These are phyloP conservation scores for Dallia pectoralis DNA, from an alignment of 2,797 vertebrate genomes.

Conservation along the genomic window DNA sequence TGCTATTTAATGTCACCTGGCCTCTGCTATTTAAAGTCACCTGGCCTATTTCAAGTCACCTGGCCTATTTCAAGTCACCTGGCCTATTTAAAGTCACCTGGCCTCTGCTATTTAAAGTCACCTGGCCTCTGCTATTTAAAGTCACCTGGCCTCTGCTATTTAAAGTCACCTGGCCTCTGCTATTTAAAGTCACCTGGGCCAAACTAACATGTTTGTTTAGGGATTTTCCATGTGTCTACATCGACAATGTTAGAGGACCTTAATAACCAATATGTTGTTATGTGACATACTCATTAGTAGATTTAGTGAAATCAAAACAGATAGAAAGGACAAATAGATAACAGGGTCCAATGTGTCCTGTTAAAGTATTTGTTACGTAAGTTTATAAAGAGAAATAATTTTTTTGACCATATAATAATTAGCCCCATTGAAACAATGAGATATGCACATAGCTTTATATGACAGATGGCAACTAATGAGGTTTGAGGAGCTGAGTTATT, in stretches of 20 bases:
- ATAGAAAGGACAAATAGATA: conserved; percentile 41
- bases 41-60: background rate
- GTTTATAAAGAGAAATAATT: conserved; percentile 26
- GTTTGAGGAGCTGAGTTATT: background rate
- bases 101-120: background rate
- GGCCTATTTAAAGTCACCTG: background rate
- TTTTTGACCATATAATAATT: conserved; percentile 14
- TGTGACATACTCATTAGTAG: background rate
- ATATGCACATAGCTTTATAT: background rate
- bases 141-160: background rate
- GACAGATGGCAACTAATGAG: background rate
- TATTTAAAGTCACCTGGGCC: no score
- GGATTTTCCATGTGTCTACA: background rate
- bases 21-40: background rate
- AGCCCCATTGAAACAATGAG: background rate
- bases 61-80: background rate
- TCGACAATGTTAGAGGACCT: background rate
- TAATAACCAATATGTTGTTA: background rate
- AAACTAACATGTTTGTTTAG: background rate
- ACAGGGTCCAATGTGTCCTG: conserved; percentile 50
- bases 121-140: background rate
- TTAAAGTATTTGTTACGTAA: conserved; percentile 18
- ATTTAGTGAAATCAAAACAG: conserved; percentile 1
- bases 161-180: background rate
- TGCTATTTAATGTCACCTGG: background rate